Percentiles rank a stretch among this genome's conserved stretches.
phyloP scores from a whole-genome alignment of 2,797 vertebrate species.

The Dicrostonyx torquatus region DNA sequence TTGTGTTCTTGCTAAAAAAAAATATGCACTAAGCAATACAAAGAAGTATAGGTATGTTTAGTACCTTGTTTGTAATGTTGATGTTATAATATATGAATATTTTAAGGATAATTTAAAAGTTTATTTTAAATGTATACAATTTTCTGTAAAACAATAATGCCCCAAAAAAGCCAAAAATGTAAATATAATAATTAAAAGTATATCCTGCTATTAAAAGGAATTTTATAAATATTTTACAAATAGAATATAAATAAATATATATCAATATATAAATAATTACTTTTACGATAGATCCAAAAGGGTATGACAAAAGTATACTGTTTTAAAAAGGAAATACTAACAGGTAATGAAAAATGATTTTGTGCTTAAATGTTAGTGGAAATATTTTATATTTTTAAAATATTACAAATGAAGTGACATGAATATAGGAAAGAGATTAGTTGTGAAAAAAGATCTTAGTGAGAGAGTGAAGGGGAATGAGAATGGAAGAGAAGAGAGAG shows the following conservation, averaged over 20 bases:
- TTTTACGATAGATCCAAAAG: slow-evolving; percentile 2
- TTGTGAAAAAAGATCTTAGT: not conserved
- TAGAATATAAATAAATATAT: slow-evolving; percentile 6
- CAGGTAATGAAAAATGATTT: not conserved
- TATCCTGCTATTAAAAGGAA: not conserved
- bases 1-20: not conserved
- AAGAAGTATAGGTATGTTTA: not conserved
- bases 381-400: not conserved
- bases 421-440: not conserved
- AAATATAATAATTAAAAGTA: not conserved
- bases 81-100: not conserved
- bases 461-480: not conserved
- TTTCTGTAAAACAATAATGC: not conserved
- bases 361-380: not conserved
- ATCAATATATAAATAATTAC: not conserved
- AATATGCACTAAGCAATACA: not conserved
- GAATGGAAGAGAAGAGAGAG: not conserved
- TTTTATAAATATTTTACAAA: not conserved
- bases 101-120: not conserved
- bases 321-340: not conserved
- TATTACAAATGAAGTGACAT: not conserved
- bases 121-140: not conserved
- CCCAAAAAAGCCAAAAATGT: not conserved
- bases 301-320: not conserved
- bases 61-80: not conserved